A percentile compares a stretch with the other conserved stretches of the same genome.
Conservation (phyloP, 2,113 vertebrate species). For the Nasalis larvatus region DNA sequence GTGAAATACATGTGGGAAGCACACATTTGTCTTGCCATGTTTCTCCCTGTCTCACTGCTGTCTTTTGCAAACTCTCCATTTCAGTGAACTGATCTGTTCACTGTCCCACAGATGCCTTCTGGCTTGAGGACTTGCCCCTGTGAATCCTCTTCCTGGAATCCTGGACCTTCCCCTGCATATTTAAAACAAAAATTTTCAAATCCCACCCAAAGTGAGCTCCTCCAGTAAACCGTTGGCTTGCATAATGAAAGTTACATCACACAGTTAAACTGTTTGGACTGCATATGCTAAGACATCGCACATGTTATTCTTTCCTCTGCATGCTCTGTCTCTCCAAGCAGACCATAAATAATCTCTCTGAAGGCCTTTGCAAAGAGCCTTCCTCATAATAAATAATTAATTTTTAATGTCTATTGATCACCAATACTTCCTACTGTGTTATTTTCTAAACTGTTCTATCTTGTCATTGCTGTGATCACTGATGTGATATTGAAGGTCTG, state of each 20-base stretch:
- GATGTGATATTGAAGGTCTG: not conserved
- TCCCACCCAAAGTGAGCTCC: not conserved
- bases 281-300: not conserved
- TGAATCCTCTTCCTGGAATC: not conserved
- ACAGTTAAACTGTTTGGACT: not conserved
- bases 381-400: constrained; percentile 2
- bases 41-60: not conserved
- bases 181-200: not conserved
- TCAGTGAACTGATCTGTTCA: not conserved
- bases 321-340: not conserved
- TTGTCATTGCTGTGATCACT: not conserved
- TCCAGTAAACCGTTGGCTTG: not conserved
- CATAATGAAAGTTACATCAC: not conserved
- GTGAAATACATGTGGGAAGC: not conserved
- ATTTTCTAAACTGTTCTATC: not conserved
- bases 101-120: not conserved
- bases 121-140: not conserved
- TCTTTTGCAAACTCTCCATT: not conserved
- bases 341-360: not conserved
- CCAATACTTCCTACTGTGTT: not conserved
- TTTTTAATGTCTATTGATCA: not conserved
- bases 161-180: not conserved
- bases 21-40: not conserved
- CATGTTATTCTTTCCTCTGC: not conserved
- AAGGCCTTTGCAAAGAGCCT: not conserved